Base-by-base conservation (phyloP, 53 echinoderm and acorn worm genomes). In the Echinometra lucunter region DNA sequence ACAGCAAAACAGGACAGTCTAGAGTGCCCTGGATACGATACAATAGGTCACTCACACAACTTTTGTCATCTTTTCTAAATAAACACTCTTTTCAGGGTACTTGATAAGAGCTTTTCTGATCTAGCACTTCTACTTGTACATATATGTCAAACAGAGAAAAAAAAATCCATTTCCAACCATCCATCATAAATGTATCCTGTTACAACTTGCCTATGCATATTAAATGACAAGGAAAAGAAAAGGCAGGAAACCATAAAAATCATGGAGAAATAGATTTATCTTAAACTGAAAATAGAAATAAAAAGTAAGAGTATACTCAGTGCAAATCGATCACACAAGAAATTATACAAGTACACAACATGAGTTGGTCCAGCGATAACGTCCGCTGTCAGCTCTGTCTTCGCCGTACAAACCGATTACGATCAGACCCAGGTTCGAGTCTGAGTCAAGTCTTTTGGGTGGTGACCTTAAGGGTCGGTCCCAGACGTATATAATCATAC, bases 31-130 rank as follows among this genome's bases (percentile, higher is more conserved):
- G 85, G 85, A 85, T 85, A n/a, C 49, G 85, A 85, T 49, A 85
- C 85, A 13, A 47, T 49, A 85, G 85, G 85, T 85, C 85, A 85
- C 27, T 85, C 85, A 85, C 85, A 85, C 85, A 47, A 85, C 17
- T 85, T n/a, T 85, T 85, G 85, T 85, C 85, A 85, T 85, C 85
- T 28, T 85, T 85, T 85, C 49, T 85, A 85, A 85, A 85, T 85
- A 85, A 85, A 85, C 85, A 85, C 13, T 47, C 53, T 85, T 45
- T 85, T 45, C 10, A 85, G 45, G 49, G 45, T 85, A 85, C 85
- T 85, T 85, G 28, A 45, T 81, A 81, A 37, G 13, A 81, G 42
- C 85, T 49, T n/a, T 18, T n/a, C 85, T 83, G 49, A 85, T 85
- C 49, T 13, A 85, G 30, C 49, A 85, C 3, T 23, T 23, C n/a